Conservation (phyloP, 2,888 invertebrate species). For the Morpho deidamia region DNA sequence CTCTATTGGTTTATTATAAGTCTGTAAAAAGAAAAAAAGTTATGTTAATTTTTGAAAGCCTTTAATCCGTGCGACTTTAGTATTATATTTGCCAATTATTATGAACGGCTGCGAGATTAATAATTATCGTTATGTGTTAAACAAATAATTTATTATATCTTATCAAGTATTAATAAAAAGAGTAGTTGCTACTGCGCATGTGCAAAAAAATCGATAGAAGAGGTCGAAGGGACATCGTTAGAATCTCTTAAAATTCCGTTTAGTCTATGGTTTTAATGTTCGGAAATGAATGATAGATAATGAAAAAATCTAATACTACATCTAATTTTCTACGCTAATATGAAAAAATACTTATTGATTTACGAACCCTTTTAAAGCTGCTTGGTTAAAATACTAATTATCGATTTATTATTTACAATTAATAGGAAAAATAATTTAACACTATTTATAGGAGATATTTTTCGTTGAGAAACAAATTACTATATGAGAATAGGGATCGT, state of each 20-base stretch:
- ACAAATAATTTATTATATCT: not conserved
- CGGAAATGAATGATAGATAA: constrained; percentile 24
- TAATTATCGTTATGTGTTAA: not conserved
- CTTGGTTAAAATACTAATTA: constrained; percentile 1
- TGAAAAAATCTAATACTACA: constrained; percentile 7
- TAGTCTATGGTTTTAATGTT: constrained; percentile 1
- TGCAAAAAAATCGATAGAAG: constrained; percentile 33
- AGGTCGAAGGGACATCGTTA: constrained; percentile 32
- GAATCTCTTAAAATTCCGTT: not conserved
- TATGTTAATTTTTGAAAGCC: constrained; percentile 38
- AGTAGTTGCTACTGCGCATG: constrained; percentile 34
- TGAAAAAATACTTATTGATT: not conserved
- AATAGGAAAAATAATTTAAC: constrained; percentile 26
- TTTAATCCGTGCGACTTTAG: constrained; percentile 10
- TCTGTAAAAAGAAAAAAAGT: constrained; percentile 67
- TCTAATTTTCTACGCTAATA: not conserved
- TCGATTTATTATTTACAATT: not conserved
- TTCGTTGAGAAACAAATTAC: constrained; percentile 67
- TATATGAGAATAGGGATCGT: constrained; percentile 54
- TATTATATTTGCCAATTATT: not conserved
- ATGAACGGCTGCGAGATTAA: constrained; percentile 23
- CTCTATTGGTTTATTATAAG: constrained; percentile 45
- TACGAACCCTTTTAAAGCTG: constrained; percentile 13
- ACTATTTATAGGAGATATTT: constrained; percentile 72
- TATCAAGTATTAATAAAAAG: not conserved